These are phyloP conservation scores for Bombycilla garrulus DNA, from an alignment of 2,113 vertebrate species.

Conservation along the genomic window DNA sequence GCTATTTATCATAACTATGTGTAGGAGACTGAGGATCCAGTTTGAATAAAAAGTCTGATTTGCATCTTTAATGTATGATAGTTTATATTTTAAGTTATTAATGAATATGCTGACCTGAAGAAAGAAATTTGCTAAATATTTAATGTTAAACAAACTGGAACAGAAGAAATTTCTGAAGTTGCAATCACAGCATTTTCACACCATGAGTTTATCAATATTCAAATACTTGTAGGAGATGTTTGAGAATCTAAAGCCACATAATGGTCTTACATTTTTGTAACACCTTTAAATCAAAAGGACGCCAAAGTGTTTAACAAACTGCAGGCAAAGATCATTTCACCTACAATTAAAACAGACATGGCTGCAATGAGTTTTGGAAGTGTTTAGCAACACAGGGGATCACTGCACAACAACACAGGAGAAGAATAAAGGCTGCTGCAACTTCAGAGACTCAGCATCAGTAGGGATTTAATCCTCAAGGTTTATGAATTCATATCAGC, in stretches of 20 bases:
- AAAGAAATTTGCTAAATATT: slow-evolving; percentile 71
- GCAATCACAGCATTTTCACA: slow-evolving; percentile 4
- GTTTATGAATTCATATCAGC: neutral
- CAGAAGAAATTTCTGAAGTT: slow-evolving; percentile 49
- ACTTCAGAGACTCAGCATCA: neutral
- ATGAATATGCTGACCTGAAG: slow-evolving; percentile 59
- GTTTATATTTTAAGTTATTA: slow-evolving; percentile 70
- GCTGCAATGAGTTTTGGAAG: neutral
- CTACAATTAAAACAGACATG: neutral
- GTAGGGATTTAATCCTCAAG: neutral
- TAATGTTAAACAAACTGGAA: slow-evolving; percentile 70
- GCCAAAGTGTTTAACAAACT: neutral
- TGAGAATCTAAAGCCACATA: slow-evolving; percentile 23
- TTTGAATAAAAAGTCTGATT: slow-evolving; percentile 60
- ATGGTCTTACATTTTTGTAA: neutral
- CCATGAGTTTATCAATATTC: slow-evolving; percentile 44
- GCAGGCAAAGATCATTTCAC: neutral
- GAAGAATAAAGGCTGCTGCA: neutral
- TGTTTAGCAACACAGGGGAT: neutral
- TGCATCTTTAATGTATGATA: slow-evolving; percentile 44
- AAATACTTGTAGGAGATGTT: neutral
- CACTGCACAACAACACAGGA: neutral
- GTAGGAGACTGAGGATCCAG: neutral
- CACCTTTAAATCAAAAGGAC: slow-evolving; percentile 8
- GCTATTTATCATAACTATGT: slow-evolving; percentile 5